A percentile compares a stretch with the other conserved stretches of the same genome.
Evolutionary conservation across 2,113 vertebrate species (phyloP).

Genomic region (Callospermophilus lateralis): DNA sequence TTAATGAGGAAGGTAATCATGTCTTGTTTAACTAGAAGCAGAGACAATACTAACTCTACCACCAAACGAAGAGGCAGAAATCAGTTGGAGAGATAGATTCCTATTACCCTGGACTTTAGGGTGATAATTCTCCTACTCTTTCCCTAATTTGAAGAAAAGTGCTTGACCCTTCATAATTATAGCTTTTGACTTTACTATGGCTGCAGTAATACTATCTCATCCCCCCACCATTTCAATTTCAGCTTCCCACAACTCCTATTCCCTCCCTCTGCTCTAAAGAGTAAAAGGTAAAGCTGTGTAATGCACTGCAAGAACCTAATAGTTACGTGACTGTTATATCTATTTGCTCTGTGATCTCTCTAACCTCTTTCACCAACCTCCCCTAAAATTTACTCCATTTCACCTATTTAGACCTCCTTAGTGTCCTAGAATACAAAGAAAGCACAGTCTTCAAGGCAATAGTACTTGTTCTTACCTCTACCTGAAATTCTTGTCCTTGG

Average conservation of each 20-base stretch:
- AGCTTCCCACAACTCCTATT: not conserved
- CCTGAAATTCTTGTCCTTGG: not conserved
- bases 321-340: not conserved
- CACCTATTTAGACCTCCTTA: not conserved
- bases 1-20: not conserved
- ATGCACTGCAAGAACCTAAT: not conserved
- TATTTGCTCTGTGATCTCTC: not conserved
- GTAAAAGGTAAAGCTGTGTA: not conserved
- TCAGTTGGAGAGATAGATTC: not conserved
- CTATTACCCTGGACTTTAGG: not conserved
- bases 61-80: not conserved
- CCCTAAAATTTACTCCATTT: not conserved
- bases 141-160: not conserved
- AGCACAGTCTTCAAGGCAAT: not conserved
- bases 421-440: not conserved
- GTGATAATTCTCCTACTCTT: not conserved
- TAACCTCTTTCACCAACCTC: not conserved
- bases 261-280: not conserved
- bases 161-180: not conserved
- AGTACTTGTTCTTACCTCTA: not conserved
- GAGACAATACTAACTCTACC: not conserved
- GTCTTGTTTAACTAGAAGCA: not conserved
- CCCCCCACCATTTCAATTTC: not conserved
- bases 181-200: not conserved
- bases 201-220: not conserved